Evolutionary conservation across 2,888 invertebrate species (phyloP), one percentile per base, ranked within the genome.

Genomic region (Mimachlamys varia): DNA sequence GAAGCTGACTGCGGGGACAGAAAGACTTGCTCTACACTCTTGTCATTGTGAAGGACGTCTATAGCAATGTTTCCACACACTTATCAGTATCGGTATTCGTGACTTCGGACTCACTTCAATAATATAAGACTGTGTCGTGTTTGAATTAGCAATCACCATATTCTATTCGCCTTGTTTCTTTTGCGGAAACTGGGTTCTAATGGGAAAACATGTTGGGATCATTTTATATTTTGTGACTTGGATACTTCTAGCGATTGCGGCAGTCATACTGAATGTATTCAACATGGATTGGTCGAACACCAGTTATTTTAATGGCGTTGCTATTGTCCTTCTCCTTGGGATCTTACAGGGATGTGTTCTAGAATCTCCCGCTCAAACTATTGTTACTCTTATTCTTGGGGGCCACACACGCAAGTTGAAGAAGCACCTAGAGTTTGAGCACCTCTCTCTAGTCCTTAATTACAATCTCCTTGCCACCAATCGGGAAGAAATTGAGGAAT

Each of bases 401-500:
- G 89, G 91, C 17, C 53, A 88, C 22, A 88, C 19, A 22, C 91
- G 90, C 22, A 58, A 88, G 13, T 33, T 58, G 15, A 87, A 53
- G 38, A 76, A 76, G 37, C 27, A 76, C 33, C 89, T 89, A 0
- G 88, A 88, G 12, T 88, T 76, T 19, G 76, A 87, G n/a, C 88
- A 44, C 49, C 91, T 58, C 22, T 94, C 93, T 0, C 22, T 94
- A 0, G 89, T 93, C n/a, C 88, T 94, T 27, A 94, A 94, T 90
- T 94, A 94, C 88, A 94, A 94, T 90, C 88, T 94, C 15, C 88
- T 94, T 49, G 94, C 94, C 0, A 88, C 91, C 3, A 91, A 92
- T 87, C 90, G 92, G 88, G 94, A 93, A n/a, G 94, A 94, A 62
- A 92, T 94, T 22, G 94, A 95, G 76, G 94, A 94, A 38, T 93